Percentiles rank a stretch among this genome's conserved stretches.
These are phyloP conservation scores for Porites rus DNA, from an alignment of 92 coral and sea anemone genomes.

Conservation along the genomic window DNA sequence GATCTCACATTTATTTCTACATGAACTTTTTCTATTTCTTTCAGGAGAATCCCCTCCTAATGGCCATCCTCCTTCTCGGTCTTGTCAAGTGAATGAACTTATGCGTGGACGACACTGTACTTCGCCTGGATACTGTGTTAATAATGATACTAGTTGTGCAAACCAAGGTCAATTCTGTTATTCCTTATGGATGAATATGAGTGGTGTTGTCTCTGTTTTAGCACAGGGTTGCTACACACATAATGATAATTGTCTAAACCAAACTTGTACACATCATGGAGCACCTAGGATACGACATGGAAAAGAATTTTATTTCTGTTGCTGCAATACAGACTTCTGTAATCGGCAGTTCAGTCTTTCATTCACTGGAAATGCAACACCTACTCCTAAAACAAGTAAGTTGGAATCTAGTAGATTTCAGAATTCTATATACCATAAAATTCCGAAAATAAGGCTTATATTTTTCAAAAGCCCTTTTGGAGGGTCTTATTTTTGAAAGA, in stretches of 20 bases:
- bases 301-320: constrained; percentile 49
- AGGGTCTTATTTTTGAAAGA: too few relatives aligned
- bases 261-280: too few relatives aligned
- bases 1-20: too few relatives aligned
- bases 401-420: too few relatives aligned
- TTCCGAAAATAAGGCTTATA: too few relatives aligned
- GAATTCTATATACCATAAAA: too few relatives aligned
- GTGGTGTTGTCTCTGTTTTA: constrained; percentile 29
- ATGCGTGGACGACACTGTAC: too few relatives aligned
- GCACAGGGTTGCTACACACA: constrained; percentile 60
- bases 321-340: constrained; percentile 72
- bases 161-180: constrained; percentile 48
- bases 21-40: too few relatives aligned
- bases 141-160: not conserved
- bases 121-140: not conserved
- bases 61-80: too few relatives aligned
- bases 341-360: constrained; percentile 64
- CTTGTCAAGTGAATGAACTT: not conserved
- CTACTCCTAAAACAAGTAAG: constrained; percentile 15
- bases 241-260: not conserved
- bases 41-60: too few relatives aligned
- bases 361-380: not conserved
- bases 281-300: not conserved
- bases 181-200: constrained; percentile 72
- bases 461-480: too few relatives aligned